Percentiles rank a stretch among this genome's conserved stretches.
Conservation (phyloP, 2,797 vertebrate genomes). For the Loriculus beryllinus region DNA sequence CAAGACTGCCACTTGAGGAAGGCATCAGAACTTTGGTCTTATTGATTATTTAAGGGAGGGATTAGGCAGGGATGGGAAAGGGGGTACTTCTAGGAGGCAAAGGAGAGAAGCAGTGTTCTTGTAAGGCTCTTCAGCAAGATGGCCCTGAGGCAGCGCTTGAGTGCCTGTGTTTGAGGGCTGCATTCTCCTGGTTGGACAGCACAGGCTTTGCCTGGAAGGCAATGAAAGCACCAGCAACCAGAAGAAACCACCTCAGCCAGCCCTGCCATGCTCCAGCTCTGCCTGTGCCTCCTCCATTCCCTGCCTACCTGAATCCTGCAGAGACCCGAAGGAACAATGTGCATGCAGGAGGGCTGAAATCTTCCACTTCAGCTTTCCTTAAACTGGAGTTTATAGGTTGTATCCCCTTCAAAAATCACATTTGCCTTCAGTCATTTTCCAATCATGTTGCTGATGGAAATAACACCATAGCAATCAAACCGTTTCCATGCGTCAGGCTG, state of each 20-base stretch:
- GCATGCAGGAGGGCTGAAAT: background rate
- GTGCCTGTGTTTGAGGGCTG: background rate
- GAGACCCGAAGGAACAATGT: background rate
- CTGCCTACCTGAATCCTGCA: background rate
- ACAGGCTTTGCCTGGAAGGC: background rate
- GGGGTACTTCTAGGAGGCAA: background rate
- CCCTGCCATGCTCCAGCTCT: background rate
- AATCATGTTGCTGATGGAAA: background rate
- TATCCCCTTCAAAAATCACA: background rate
- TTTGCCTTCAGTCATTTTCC: background rate
- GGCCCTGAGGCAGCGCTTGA: background rate
- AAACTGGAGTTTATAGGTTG: background rate
- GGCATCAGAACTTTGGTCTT: background rate
- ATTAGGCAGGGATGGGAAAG: background rate
- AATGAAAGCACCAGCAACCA: background rate
- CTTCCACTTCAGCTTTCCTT: background rate
- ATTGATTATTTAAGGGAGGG: background rate
- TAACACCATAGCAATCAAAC: background rate
- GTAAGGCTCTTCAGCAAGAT: background rate
- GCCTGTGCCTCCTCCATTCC: background rate
- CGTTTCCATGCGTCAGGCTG: background rate
- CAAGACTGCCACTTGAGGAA: background rate
- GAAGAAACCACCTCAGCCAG: background rate
- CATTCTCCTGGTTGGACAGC: background rate
- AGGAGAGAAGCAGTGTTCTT: background rate